These are phyloP conservation scores for Poecilia gillii DNA, from an alignment of 2,797 vertebrate species.

Conservation along the genomic window DNA sequence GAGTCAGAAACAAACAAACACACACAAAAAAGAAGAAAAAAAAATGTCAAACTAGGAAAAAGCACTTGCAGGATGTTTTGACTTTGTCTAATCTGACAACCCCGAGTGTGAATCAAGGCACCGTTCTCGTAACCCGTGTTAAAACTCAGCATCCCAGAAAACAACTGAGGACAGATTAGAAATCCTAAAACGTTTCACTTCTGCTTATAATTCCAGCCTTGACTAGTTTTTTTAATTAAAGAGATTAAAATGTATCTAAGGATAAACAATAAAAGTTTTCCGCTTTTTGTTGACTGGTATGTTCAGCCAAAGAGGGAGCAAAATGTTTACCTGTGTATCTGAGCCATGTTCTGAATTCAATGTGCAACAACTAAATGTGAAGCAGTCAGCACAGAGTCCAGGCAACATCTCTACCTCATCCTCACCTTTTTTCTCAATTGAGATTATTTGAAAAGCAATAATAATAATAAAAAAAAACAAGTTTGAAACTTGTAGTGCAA, in stretches of 20 bases:
- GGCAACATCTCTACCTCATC: background rate
- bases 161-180: background rate
- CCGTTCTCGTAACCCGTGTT: background rate
- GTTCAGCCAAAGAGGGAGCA: background rate
- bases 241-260: background rate
- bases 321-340: background rate
- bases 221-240: background rate
- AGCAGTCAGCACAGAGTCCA: background rate
- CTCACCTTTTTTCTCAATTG: background rate
- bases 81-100: conserved; percentile 9
- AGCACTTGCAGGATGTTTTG: background rate
- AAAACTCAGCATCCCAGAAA: background rate
- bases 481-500: background rate
- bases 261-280: background rate
- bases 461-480: background rate
- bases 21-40: background rate
- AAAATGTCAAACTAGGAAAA: background rate
- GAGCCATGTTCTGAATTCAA: background rate
- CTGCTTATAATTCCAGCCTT: background rate
- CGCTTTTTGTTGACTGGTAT: background rate
- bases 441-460: background rate
- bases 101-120: conserved; percentile 3
- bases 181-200: background rate
- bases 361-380: background rate
- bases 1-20: conserved; percentile 17